Base-by-base conservation (phyloP, 2,797 vertebrate species). In the Perodicticus potto region DNA sequence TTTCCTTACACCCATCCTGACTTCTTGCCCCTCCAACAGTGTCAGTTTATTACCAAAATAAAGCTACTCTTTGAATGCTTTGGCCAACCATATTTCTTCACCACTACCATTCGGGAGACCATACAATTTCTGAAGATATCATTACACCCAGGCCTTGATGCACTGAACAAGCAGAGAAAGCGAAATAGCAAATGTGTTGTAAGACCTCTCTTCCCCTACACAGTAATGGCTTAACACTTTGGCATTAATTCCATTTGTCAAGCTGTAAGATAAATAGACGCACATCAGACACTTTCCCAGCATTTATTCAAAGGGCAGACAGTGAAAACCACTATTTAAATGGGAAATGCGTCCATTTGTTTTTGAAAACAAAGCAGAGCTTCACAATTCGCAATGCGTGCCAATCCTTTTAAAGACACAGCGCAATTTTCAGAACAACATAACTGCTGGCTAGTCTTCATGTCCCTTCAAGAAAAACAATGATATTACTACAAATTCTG, bases 201-300 rank as follows among this genome's bases (percentile, higher is more conserved):
- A 96, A 97, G 97, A 95, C 96, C 97, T 95, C 91, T 95, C 96
- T 97, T 86, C 97, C 97, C 93, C 94, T 93, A 94, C 97, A 98
- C 61, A 94, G 98, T 98, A 98, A 98, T 98, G 98, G 97, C 97
- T 98, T 98, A 98, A 97, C 97, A 97, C 97, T 98, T 97, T 98
- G 97, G 94, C 97, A 98, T 98, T 98, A 97, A 98, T 98, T 93
- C 97, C 97, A 97, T 91, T 93, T 97, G 98, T 98, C 97, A 98
- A 97, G 93, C 95, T 95, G 89, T 93, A 96, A 98, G 94, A 97
- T 98, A 98, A 98, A 96, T 98, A 98, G 97, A 97, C 98, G 92
- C 78, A 97, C 83, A 97, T 98, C 98, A 97, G 98, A 97, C 96
- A 97, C 92, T 90, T 96, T 96, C 1, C 7, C 92, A 86, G 95